A percentile compares a stretch with the other conserved stretches of the same genome.
These are phyloP conservation scores for Hyperoplus immaculatus DNA, from an alignment of 2,797 vertebrate species.

Conservation along the genomic window DNA sequence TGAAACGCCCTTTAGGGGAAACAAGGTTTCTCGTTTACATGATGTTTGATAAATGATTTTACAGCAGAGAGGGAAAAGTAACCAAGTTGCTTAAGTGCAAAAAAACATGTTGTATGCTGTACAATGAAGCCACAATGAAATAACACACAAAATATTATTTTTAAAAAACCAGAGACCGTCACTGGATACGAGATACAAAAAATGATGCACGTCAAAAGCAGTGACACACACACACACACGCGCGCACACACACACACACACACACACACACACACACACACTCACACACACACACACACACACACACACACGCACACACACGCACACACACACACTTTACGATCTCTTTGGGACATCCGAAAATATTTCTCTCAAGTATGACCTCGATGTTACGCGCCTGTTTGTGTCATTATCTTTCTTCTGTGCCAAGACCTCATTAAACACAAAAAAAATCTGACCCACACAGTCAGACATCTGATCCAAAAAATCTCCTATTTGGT, in stretches of 20 bases:
- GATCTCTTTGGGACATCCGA: background rate
- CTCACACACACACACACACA: no score
- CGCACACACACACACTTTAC: background rate
- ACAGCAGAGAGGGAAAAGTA: background rate
- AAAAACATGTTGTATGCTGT: no score
- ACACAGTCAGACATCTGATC: background rate
- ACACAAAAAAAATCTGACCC: constrained; percentile 4
- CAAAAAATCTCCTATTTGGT: background rate
- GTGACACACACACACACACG: background rate
- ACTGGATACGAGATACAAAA: background rate
- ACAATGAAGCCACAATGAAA: background rate
- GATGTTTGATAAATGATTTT: background rate
- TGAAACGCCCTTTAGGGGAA: no score
- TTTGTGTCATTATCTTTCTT: constrained; percentile 20
- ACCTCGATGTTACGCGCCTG: background rate
- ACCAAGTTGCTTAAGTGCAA: no score
- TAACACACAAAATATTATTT: background rate
- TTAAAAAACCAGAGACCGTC: background rate
- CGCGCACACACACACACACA: no score
- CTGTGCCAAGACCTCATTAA: constrained; percentile 19
- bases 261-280: no score
- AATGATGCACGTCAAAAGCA: constrained; percentile 1
- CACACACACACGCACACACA: no score
- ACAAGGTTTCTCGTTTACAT: background rate
- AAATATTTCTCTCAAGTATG: background rate